phyloP scores from a whole-genome alignment of 2,888 invertebrate species.

The Tubulanus polymorphus region DNA sequence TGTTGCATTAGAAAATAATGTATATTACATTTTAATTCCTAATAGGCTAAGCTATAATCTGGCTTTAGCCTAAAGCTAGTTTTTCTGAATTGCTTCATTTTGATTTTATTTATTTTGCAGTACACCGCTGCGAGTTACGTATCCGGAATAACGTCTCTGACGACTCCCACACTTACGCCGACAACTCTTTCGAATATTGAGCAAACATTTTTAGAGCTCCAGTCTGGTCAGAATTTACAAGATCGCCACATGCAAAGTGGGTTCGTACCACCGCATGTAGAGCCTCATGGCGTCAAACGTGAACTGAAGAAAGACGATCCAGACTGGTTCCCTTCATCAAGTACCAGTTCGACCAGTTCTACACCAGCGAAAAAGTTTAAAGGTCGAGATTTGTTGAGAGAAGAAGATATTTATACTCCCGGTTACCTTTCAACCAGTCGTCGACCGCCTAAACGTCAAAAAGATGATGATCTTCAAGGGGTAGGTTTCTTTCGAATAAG shows the following conservation, averaged over 20 bases:
- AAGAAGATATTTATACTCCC: background rate
- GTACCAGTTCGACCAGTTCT: background rate
- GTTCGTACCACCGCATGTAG: conserved; percentile 75
- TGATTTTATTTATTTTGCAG: background rate
- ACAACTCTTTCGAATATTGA: conserved; percentile 87
- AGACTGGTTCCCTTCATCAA: conserved; percentile 1
- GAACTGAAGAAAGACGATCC: no score
- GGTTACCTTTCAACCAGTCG: background rate
- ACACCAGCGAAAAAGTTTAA: background rate
- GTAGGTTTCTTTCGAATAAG: background rate
- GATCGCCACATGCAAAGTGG: conserved; percentile 67
- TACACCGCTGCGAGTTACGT: conserved; percentile 5
- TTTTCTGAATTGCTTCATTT: no score
- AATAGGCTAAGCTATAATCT: no score
- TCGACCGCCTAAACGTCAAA: background rate
- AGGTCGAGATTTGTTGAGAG: background rate
- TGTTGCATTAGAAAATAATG: no score
- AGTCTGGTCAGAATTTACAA: conserved; percentile 59
- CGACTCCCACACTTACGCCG: conserved; percentile 90
- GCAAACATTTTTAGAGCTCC: conserved; percentile 84
- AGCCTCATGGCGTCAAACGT: conserved; percentile 9
- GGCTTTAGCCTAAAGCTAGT: no score
- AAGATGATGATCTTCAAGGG: background rate
- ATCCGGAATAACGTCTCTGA: conserved; percentile 79
- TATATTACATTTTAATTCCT: no score